Conservation (phyloP, 2,888 invertebrate genomes). For the Mythimna albipuncta region DNA sequence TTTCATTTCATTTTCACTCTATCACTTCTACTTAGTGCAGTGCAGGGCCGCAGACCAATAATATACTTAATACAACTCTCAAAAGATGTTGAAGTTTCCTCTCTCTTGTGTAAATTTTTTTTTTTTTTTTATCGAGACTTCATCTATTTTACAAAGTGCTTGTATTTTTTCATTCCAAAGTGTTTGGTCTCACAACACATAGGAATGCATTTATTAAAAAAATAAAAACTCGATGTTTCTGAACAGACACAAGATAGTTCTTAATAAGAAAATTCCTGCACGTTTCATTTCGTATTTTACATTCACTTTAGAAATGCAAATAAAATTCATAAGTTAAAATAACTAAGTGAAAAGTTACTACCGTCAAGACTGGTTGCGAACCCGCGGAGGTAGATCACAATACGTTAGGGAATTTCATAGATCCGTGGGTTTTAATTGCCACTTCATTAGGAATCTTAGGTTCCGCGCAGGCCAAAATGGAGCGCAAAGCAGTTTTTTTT, state of each 20-base stretch:
- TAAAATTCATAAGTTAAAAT: neutral
- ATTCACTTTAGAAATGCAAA: neutral
- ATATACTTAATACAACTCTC: neutral
- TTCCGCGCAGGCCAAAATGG: constrained; percentile 23
- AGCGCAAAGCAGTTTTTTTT: constrained; percentile 10
- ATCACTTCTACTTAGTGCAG: neutral
- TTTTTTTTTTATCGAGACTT: constrained; percentile 2
- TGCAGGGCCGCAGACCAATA: neutral
- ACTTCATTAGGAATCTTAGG: constrained; percentile 37
- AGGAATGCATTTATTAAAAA: neutral
- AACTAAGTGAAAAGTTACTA: neutral
- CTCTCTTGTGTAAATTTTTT: neutral
- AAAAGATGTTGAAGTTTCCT: neutral
- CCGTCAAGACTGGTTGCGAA: neutral
- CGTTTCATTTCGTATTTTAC: neutral
- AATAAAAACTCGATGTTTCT: neutral
- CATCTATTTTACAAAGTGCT: neutral
- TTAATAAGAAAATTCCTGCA: neutral
- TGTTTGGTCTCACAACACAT: neutral
- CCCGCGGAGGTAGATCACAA: neutral
- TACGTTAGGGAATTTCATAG: constrained; percentile 33
- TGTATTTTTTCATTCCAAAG: constrained; percentile 4
- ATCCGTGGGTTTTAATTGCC: constrained; percentile 27
- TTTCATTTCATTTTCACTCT: neutral
- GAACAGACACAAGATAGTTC: neutral